Conservation (phyloP, 2,113 vertebrate genomes). For the Oreochromis niloticus region DNA sequence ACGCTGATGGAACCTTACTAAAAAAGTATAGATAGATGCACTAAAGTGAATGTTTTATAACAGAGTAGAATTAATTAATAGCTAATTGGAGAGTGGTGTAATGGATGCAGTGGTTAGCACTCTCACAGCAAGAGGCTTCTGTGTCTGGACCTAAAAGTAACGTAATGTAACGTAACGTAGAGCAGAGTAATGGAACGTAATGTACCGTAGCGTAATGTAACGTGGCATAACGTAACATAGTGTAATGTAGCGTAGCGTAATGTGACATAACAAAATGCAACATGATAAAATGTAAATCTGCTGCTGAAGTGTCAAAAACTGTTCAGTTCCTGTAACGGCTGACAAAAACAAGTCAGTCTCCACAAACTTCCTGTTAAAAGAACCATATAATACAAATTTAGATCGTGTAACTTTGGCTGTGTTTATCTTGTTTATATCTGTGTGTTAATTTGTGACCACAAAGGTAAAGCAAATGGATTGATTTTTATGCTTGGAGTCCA, state of each 20-base stretch:
- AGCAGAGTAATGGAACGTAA: not conserved
- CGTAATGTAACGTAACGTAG: not conserved
- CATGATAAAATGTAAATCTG: not conserved
- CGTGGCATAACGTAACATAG: not conserved
- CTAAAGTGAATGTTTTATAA: not conserved
- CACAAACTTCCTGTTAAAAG: not conserved
- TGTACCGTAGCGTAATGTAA: not conserved
- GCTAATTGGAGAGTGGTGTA: not conserved
- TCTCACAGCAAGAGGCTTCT: not conserved
- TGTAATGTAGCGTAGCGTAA: not conserved
- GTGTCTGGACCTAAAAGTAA: not conserved
- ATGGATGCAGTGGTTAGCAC: not conserved
- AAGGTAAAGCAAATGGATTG: not conserved
- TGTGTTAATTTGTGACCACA: not conserved
- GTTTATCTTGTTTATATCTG: not conserved
- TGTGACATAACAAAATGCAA: not conserved
- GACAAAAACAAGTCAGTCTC: not conserved
- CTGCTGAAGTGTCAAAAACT: not conserved
- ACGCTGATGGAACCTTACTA: not conserved
- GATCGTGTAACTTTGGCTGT: not conserved
- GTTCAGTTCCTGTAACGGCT: not conserved
- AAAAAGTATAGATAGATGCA: not conserved
- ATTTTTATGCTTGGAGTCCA: not conserved
- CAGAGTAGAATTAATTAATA: not conserved
- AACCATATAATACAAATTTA: not conserved